Evolutionary conservation across 2,797 vertebrate genomes (phyloP).

Genomic region (Yasuhikotakia modesta): DNA sequence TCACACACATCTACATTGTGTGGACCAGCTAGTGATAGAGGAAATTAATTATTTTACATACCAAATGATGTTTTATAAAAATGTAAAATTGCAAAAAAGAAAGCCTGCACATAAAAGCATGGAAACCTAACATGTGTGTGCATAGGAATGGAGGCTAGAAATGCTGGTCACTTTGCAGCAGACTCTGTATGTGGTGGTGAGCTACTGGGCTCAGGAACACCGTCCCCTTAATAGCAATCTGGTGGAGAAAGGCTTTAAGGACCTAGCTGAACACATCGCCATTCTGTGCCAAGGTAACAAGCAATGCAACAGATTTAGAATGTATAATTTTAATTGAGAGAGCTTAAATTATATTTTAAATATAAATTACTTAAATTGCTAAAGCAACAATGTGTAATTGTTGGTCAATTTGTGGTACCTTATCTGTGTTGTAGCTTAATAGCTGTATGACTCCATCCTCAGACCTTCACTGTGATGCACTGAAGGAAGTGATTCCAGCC

Average conservation of each 20-base stretch:
- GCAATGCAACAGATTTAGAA: not conserved
- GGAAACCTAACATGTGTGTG: conserved; percentile 22
- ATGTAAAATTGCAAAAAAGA: too few species aligned
- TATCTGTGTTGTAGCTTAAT: not conserved
- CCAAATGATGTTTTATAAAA: too few species aligned
- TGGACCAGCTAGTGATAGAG: too few species aligned
- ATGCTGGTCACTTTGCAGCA: conserved; percentile 78
- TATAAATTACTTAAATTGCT: too few species aligned
- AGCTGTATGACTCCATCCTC: conserved; percentile 6
- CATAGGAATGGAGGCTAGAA: conserved; percentile 74
- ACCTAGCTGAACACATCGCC: conserved; percentile 82
- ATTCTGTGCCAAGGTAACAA: conserved; percentile 84
- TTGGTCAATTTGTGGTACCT: too few species aligned
- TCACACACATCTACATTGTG: too few species aligned
- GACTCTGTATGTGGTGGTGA: conserved; percentile 84
- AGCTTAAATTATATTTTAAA: too few species aligned
- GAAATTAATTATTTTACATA: too few species aligned
- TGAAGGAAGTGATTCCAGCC: conserved; percentile 80
- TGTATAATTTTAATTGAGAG: not conserved
- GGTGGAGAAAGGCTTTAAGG: conserved; percentile 80
- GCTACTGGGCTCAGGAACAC: conserved; percentile 89
- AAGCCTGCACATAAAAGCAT: too few species aligned
- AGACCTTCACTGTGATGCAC: conserved; percentile 79
- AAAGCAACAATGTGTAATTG: too few species aligned
- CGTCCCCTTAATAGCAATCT: conserved; percentile 80